A percentile compares a stretch with the other conserved stretches of the same genome.
These are phyloP conservation scores for Thalassarche chlororhynchos DNA, from an alignment of 2,113 vertebrate genomes.

Conservation along the genomic window DNA sequence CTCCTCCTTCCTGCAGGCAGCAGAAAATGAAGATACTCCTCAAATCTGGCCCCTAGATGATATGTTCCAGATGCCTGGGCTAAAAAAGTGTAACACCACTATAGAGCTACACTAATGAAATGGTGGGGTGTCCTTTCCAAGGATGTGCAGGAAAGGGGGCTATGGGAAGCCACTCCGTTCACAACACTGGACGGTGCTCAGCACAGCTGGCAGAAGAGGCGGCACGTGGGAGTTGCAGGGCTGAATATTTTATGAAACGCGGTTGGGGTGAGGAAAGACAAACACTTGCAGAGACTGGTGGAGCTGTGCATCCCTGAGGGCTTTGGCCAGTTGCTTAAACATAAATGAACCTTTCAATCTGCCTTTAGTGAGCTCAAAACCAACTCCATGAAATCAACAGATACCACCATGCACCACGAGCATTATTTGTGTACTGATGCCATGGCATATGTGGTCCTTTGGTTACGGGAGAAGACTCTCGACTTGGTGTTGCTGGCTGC, in stretches of 20 bases:
- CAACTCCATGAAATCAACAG: not conserved
- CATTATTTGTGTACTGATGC: not conserved
- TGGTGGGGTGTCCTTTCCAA: not conserved
- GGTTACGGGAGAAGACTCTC: not conserved
- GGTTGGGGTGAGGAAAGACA: slow-evolving; percentile 1
- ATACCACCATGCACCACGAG: fast-evolving
- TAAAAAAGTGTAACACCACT: not conserved
- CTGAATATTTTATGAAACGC: not conserved
- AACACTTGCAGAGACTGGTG: not conserved
- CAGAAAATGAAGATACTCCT: slow-evolving; percentile 4
- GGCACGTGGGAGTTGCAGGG: not conserved
- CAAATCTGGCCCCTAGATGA: not conserved
- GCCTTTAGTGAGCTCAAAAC: not conserved
- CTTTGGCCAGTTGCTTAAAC: not conserved
- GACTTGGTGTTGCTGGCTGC: not conserved
- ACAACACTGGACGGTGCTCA: not conserved
- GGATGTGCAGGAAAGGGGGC: not conserved
- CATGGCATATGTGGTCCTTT: not conserved
- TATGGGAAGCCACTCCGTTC: not conserved
- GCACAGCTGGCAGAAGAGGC: not conserved
- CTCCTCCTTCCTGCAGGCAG: not conserved
- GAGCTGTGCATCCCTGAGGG: not conserved
- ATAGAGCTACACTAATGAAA: not conserved
- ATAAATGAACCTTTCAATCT: not conserved
- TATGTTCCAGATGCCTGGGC: slow-evolving; percentile 8